Percentiles rank a stretch among this genome's conserved stretches.
phyloP scores from a whole-genome alignment of 2,113 vertebrate species.

The Narcine bancroftii region DNA sequence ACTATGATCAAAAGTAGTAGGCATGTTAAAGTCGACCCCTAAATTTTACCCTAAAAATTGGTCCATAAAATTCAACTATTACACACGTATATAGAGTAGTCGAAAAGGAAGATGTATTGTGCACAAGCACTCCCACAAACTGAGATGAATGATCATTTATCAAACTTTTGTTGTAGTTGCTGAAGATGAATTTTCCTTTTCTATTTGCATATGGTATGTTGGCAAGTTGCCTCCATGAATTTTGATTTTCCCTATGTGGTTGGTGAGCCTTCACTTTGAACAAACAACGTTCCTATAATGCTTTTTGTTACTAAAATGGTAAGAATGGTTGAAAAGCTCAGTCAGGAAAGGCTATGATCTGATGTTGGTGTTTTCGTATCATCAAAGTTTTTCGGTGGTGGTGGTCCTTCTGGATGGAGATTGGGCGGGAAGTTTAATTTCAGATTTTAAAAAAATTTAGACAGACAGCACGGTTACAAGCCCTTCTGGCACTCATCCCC shows the following conservation, averaged over 20 bases:
- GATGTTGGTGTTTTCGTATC: not conserved
- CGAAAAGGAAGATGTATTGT: not conserved
- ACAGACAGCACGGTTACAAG: too few relatives aligned
- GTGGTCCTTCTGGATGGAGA: not conserved
- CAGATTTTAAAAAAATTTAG: too few relatives aligned
- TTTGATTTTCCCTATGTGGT: not conserved
- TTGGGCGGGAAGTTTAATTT: too few relatives aligned
- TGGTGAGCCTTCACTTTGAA: not conserved
- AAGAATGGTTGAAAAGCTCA: not conserved
- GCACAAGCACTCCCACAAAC: not conserved
- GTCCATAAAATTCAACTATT: too few relatives aligned
- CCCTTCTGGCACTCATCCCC: too few relatives aligned
- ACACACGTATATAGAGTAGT: too few relatives aligned
- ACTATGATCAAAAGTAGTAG: too few relatives aligned
- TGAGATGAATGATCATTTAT: not conserved
- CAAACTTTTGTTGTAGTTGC: not conserved
- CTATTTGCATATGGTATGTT: not conserved
- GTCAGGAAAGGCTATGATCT: not conserved
- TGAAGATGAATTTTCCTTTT: not conserved
- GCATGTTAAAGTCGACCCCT: too few relatives aligned
- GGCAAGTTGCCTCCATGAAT: not conserved
- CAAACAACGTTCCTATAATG: not conserved
- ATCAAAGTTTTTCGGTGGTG: not conserved
- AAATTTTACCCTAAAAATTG: too few relatives aligned
- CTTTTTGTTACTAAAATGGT: not conserved